Percentiles rank a stretch among this genome's conserved stretches.
phyloP scores from a whole-genome alignment of 2,888 invertebrate species.

The Drosophila atroscutellata region DNA sequence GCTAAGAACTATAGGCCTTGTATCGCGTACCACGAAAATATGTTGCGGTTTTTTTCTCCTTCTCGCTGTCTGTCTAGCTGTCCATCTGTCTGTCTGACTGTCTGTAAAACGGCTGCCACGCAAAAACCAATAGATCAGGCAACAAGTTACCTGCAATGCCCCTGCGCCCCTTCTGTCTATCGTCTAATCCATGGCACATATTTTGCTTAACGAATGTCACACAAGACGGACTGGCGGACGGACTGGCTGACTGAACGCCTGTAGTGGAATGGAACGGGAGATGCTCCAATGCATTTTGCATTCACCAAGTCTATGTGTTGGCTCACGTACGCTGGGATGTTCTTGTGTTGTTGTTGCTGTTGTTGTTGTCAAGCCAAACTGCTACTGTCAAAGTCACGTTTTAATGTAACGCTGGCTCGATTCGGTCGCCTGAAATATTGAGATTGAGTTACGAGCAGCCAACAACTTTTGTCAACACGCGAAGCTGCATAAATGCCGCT shows the following conservation, averaged over 20 bases:
- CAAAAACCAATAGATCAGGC: constrained; percentile 79
- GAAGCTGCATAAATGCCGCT: constrained; percentile 80
- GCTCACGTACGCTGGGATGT: constrained; percentile 65
- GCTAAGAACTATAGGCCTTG: constrained; percentile 23
- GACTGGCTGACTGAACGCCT: constrained; percentile 35
- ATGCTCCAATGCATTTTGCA: constrained; percentile 58
- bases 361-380: constrained; percentile 67
- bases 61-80: neutral
- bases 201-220: constrained; percentile 78
- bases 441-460: constrained; percentile 79
- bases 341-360: constrained; percentile 33
- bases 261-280: constrained; percentile 42
- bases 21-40: constrained; percentile 68
- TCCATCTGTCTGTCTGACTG: neutral
- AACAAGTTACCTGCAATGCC: constrained; percentile 29
- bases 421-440: constrained; percentile 73
- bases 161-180: constrained; percentile 2
- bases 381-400: constrained; percentile 81
- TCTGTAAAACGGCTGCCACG: constrained; percentile 68
- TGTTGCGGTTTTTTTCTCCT: constrained; percentile 49
- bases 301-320: constrained; percentile 64
- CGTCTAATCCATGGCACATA: constrained; percentile 64
- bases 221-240: constrained; percentile 30
- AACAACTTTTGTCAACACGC: constrained; percentile 78
- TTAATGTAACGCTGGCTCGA: constrained; percentile 73